phyloP scores from a whole-genome alignment of 2,888 invertebrate genomes.

The Mythimna impura region DNA sequence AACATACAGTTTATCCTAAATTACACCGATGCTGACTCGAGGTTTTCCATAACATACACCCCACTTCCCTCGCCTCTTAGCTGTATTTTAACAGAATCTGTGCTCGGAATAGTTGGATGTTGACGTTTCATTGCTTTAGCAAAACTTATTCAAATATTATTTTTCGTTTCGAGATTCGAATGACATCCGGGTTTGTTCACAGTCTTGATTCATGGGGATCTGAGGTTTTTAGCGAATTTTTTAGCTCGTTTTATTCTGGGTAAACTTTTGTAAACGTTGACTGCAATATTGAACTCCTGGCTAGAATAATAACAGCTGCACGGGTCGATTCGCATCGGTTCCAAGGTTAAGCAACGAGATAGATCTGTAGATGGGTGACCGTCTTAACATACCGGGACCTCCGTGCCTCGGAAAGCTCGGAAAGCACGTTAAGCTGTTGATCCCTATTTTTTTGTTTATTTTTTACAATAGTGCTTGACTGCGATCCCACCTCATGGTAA shows the following conservation, averaged over 20 bases:
- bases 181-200: conserved; percentile 47
- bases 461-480: too few relatives aligned
- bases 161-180: conserved; percentile 49
- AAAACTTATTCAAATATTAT: conserved; percentile 58
- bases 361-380: too few relatives aligned
- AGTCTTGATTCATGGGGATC: conserved; percentile 8
- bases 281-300: conserved; percentile 2
- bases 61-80: conserved; percentile 8
- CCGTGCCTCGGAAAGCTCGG: too few relatives aligned
- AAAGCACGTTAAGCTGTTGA: too few relatives aligned
- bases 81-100: conserved; percentile 27
- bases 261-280: conserved; percentile 13
- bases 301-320: too few relatives aligned
- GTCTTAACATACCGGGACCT: too few relatives aligned
- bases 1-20: conserved; percentile 9
- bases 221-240: conserved; percentile 28
- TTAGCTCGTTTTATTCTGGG: conserved; percentile 22
- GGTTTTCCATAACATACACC: neutral
- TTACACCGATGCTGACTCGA: conserved; percentile 16
- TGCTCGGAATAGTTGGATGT: conserved; percentile 29
- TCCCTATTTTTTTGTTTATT: too few relatives aligned
- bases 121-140: conserved; percentile 35
- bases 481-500: too few relatives aligned
- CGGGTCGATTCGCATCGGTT: too few relatives aligned
- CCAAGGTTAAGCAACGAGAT: too few relatives aligned